These are phyloP conservation scores for Caenorhabditis brenneri DNA, from an alignment of 1,140 invertebrate species.

Conservation along the genomic window DNA sequence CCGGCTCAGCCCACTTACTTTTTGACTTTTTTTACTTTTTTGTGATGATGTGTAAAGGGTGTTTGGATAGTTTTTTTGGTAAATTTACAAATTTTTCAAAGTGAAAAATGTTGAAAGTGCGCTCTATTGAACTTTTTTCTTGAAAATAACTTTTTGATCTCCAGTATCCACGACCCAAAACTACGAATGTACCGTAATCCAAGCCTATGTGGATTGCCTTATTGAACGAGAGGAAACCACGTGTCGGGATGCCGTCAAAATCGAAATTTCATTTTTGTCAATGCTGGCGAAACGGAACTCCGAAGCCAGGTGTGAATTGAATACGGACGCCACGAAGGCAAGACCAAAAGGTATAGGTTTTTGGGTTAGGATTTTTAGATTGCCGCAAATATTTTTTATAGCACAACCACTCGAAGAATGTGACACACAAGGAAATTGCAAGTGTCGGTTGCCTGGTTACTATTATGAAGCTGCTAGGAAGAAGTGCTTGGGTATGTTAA, in stretches of 20 bases:
- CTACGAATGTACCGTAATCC: constrained; percentile 49
- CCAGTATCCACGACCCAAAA: neutral
- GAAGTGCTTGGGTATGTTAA: constrained; percentile 55
- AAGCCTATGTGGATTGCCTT: constrained; percentile 48
- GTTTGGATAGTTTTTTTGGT: too few relatives aligned
- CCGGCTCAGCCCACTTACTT: constrained; percentile 36
- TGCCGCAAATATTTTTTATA: constrained; percentile 14
- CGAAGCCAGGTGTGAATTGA: constrained; percentile 38
- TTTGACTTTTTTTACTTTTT: neutral
- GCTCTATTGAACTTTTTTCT: too few relatives aligned
- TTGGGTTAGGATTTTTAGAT: neutral
- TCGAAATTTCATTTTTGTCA: constrained; percentile 49
- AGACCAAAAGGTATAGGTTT: constrained; percentile 13
- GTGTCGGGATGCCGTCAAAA: constrained; percentile 44
- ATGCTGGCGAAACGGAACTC: constrained; percentile 47
- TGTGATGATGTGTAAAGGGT: too few relatives aligned
- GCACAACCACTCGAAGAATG: constrained; percentile 46
- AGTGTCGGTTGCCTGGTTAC: constrained; percentile 47
- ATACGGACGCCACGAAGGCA: constrained; percentile 22
- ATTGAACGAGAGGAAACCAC: constrained; percentile 13
- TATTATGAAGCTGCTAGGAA: constrained; percentile 47
- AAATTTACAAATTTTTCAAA: too few relatives aligned
- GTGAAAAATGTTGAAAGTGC: too few relatives aligned
- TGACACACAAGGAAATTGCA: constrained; percentile 51
- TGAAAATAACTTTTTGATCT: too few relatives aligned